These are phyloP conservation scores for Asteroscopus sphinx DNA, from an alignment of 2,888 invertebrate species.

Conservation along the genomic window DNA sequence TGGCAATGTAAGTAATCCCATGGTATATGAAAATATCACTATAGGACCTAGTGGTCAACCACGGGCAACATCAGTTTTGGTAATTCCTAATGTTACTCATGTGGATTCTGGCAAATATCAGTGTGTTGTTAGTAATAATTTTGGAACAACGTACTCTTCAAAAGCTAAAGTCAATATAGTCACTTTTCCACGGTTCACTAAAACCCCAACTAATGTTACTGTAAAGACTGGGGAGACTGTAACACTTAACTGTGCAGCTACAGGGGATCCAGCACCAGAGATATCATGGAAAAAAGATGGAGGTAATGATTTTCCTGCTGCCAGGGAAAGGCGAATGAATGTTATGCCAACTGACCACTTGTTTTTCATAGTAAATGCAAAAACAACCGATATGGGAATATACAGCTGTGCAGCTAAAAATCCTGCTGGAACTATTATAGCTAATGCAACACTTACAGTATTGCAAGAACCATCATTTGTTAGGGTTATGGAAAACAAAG, in stretches of 20 bases:
- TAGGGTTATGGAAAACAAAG: constrained; percentile 95
- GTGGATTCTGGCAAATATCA: constrained; percentile 97
- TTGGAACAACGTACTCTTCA: constrained; percentile 96
- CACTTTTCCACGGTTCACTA: constrained; percentile 96
- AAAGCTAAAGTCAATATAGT: constrained; percentile 96
- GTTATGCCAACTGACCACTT: constrained; percentile 97
- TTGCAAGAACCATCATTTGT: constrained; percentile 96
- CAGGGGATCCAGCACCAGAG: constrained; percentile 96
- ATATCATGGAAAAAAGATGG: constrained; percentile 97
- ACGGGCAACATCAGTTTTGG: constrained; percentile 92
- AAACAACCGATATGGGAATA: constrained; percentile 96
- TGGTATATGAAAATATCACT: constrained; percentile 83
- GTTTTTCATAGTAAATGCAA: constrained; percentile 97
- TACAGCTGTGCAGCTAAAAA: constrained; percentile 98
- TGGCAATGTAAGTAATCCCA: constrained; percentile 84
- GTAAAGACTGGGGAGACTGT: constrained; percentile 96
- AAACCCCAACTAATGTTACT: constrained; percentile 95
- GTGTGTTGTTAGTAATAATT: constrained; percentile 96
- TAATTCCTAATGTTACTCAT: constrained; percentile 94
- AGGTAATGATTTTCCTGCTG: constrained; percentile 98
- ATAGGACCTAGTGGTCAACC: constrained; percentile 89
- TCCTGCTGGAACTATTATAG: constrained; percentile 95
- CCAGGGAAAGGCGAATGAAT: constrained; percentile 97
- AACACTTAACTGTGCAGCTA: constrained; percentile 96
- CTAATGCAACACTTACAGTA: constrained; percentile 96